Conservation (phyloP, 1,140 invertebrate species). For the Drosophila repleta region DNA sequence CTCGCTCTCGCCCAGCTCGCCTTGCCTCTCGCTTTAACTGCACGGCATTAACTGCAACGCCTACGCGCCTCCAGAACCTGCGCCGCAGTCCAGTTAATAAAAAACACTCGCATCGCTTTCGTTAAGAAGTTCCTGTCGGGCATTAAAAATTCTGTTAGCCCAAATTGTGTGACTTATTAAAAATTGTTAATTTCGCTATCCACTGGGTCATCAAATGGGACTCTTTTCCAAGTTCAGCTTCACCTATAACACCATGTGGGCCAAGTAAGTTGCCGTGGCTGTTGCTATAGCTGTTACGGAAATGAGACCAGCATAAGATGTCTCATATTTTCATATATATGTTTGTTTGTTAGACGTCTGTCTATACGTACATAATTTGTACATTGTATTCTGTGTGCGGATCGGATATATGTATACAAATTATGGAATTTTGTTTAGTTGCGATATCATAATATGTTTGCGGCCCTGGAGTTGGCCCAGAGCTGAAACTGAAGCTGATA, state of each 20-base stretch:
- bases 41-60: conserved; percentile 24
- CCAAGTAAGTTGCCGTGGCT: conserved; percentile 54
- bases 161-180: neutral
- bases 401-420: neutral
- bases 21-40: conserved; percentile 4
- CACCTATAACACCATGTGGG: conserved; percentile 66
- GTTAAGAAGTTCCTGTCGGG: conserved; percentile 11
- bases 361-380: neutral
- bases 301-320: conserved; percentile 5
- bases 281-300: neutral
- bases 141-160: no score
- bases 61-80: conserved; percentile 20
- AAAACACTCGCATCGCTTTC: conserved; percentile 44
- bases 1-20: neutral
- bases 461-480: neutral
- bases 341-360: no score
- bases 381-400: neutral
- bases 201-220: conserved; percentile 64
- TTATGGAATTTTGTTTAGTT: conserved; percentile 13
- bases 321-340: conserved; percentile 7
- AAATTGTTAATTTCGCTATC: conserved; percentile 52
- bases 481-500: conserved; percentile 1
- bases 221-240: conserved; percentile 73
- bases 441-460: neutral
- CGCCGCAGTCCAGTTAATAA: conserved; percentile 14